Percentiles rank a stretch among this genome's conserved stretches.
Evolutionary conservation across 1,140 invertebrate species (phyloP).

Genomic region (Zaprionus inermis): DNA sequence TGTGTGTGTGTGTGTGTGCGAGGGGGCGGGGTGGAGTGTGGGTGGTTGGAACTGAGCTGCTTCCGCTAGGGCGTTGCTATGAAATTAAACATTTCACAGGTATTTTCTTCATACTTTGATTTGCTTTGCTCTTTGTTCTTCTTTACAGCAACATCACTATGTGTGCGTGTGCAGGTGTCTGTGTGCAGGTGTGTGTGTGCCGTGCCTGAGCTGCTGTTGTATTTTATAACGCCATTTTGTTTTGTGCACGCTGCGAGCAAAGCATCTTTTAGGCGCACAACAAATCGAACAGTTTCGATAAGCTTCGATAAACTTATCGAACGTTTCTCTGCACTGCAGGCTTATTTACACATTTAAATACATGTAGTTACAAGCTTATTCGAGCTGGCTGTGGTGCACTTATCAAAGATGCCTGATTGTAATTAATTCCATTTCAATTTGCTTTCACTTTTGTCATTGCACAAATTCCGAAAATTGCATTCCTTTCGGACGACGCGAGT

Average conservation of each 20-base stretch:
- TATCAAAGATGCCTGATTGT: background rate
- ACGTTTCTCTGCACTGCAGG: background rate
- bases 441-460: slow-evolving; percentile 10
- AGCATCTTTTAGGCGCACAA: slow-evolving; percentile 47
- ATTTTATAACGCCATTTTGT: slow-evolving; percentile 60
- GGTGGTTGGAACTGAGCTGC: slow-evolving; percentile 42
- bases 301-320: background rate
- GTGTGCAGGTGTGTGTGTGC: too few species aligned
- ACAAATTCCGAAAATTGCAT: slow-evolving; percentile 2
- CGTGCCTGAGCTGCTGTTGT: background rate
- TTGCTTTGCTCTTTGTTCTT: slow-evolving; percentile 71
- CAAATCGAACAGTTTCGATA: background rate
- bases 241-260: slow-evolving; percentile 41
- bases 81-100: slow-evolving; percentile 84
- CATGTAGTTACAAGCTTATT: background rate
- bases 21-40: background rate
- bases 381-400: background rate
- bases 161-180: too few species aligned
- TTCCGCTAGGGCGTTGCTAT: slow-evolving; percentile 79
- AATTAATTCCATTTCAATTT: background rate
- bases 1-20: too few species aligned
- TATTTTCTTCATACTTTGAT: slow-evolving; percentile 79
- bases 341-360: background rate
- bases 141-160: slow-evolving; percentile 48
- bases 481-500: slow-evolving; percentile 33